Conservation (phyloP, 2,113 vertebrate species). For the Orientallactaga bullata region DNA sequence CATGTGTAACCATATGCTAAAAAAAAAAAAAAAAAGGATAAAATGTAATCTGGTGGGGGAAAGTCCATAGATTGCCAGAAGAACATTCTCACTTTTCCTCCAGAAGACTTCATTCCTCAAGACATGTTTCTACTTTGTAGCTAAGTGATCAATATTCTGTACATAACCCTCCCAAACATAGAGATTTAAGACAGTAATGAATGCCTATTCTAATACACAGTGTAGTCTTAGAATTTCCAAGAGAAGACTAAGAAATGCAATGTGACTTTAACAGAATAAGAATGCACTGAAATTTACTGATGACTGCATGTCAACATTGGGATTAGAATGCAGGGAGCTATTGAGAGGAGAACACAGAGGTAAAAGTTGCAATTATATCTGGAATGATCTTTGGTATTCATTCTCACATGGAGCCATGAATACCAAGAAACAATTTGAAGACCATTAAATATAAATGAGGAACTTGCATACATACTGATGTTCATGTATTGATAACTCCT, state of each 20-base stretch:
- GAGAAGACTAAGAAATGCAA: conserved; percentile 34
- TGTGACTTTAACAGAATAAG: conserved; percentile 37
- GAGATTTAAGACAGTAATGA: conserved; percentile 75
- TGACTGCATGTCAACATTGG: background rate
- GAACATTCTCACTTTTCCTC: conserved; percentile 60
- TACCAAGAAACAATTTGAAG: background rate
- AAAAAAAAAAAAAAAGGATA: conserved; percentile 78
- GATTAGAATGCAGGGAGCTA: background rate
- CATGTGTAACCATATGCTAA: conserved; percentile 73
- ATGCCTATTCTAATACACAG: conserved; percentile 46
- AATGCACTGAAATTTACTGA: background rate
- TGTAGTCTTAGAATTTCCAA: conserved; percentile 3
- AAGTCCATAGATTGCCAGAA: conserved; percentile 71
- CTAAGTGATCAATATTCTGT: conserved; percentile 48
- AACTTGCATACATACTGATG: background rate
- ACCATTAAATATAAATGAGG: conserved; percentile 27
- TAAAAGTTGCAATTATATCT: background rate
- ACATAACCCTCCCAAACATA: background rate
- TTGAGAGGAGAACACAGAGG: background rate
- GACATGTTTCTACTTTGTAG: conserved; percentile 62
- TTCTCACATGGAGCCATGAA: background rate
- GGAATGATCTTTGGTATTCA: background rate
- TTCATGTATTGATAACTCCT: background rate
- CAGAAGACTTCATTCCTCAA: conserved; percentile 63
- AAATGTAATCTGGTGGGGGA: conserved; percentile 71